Percentiles rank a stretch among this genome's conserved stretches.
Conservation (phyloP, 2,797 vertebrate species). For the Anguilla pacifica region DNA sequence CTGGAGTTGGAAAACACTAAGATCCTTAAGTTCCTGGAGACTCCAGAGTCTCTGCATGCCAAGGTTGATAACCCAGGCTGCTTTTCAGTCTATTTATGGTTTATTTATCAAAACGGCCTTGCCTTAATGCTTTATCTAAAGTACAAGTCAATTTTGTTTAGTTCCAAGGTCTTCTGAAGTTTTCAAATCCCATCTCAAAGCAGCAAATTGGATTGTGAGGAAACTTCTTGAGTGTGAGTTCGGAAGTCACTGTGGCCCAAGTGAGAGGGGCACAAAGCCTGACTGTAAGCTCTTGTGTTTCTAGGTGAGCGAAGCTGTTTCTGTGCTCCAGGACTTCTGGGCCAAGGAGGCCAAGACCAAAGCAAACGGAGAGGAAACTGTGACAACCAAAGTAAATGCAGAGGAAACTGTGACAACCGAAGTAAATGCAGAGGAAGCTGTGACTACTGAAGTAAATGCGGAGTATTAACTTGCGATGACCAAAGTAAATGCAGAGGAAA, state of each 20-base stretch:
- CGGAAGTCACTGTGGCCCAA: neutral
- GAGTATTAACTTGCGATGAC: too few relatives aligned
- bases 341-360: neutral
- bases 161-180: too few relatives aligned
- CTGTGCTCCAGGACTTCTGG: neutral
- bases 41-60: slow-evolving; percentile 81
- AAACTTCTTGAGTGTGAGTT: too few relatives aligned
- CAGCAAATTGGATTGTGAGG: too few relatives aligned
- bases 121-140: neutral
- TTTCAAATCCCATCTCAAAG: too few relatives aligned
- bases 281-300: neutral
- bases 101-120: neutral
- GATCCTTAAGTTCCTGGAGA: slow-evolving; percentile 53
- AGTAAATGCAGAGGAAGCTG: too few relatives aligned
- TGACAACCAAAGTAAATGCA: too few relatives aligned
- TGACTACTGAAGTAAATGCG: too few relatives aligned
- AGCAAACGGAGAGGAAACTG: too few relatives aligned
- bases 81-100: neutral
- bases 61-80: slow-evolving; percentile 63
- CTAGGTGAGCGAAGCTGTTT: neutral
- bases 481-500: too few relatives aligned
- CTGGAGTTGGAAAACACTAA: slow-evolving; percentile 80
- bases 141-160: neutral
- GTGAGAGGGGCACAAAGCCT: neutral
- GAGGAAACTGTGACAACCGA: too few relatives aligned